Conservation (phyloP, 1,140 invertebrate genomes). For the Bombus superbus region DNA sequence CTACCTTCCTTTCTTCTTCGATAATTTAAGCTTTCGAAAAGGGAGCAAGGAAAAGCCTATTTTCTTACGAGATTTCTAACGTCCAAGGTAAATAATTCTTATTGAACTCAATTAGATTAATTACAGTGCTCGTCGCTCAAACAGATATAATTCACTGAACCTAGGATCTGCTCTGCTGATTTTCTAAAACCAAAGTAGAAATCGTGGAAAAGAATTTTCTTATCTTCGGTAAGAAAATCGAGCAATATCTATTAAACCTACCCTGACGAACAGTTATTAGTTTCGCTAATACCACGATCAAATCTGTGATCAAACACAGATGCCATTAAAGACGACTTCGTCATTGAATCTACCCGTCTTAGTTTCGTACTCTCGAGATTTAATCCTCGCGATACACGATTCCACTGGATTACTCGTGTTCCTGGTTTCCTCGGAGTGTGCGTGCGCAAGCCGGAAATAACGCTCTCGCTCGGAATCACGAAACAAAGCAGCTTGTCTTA, state of each 20-base stretch:
- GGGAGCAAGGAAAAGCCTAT: not conserved
- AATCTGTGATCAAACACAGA: not conserved
- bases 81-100: not conserved
- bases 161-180: too few relatives aligned
- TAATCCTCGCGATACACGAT: slow-evolving; percentile 41
- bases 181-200: not conserved
- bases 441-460: slow-evolving; percentile 54
- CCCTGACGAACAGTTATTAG: not conserved
- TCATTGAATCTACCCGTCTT: slow-evolving; percentile 22
- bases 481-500: slow-evolving; percentile 51
- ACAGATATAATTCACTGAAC: not conserved
- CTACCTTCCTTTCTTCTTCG: not conserved
- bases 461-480: slow-evolving; percentile 42
- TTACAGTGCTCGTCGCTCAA: not conserved
- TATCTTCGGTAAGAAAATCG: not conserved
- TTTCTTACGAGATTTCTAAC: not conserved
- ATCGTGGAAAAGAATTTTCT: too few relatives aligned
- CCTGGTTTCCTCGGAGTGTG: not conserved
- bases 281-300: not conserved
- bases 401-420: slow-evolving; percentile 39
- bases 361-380: slow-evolving; percentile 44
- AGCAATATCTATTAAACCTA: not conserved
- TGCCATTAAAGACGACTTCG: not conserved
- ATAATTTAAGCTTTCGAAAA: not conserved
- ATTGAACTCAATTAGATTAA: not conserved